Evolutionary conservation across 2,113 vertebrate genomes (phyloP), one percentile per base, ranked within the genome.

Genomic region (Otis tarda): DNA sequence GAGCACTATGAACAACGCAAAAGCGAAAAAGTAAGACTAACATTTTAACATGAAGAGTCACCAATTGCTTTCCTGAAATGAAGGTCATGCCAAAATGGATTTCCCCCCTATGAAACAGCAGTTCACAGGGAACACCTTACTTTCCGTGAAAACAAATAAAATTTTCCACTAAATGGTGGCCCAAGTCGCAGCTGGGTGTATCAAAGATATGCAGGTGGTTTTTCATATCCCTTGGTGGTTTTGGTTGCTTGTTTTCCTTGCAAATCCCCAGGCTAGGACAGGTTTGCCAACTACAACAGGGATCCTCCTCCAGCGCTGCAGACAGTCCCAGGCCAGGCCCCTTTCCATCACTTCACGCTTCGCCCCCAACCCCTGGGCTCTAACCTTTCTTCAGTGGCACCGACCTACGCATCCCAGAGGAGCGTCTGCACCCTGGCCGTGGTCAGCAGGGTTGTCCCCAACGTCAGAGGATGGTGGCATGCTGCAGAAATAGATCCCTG

Each of bases 391-490:
- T 9, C 1, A 2, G 8, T 12, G 67, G 74, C 45, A 55, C 43
- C 47, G 57, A 60, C 30, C 33, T 6, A 7, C 1, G 18, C 11
- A 4, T 70, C 77, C 86, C 4, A 5, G 52, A 19, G 78, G 52
- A 80, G 24, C 0, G 11, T 30, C 75, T 18, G 59, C 17, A 28
- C 19, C 63, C 56, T 24, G 53, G 65, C 21, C 0, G 4, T 8
- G 61, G 12, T 18, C 83, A 43, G 37, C 8, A 1, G 70, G 50
- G 41, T 4, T 55, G 76, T 8, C 73, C 65, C 65, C 1, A 5
- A 0, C 1, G 8, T 0, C 5, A 5, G 7, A 43, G 52, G 64
- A 56, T 1, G 22, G 28, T 4, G 56, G 2, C 14, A 16, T 0
- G 6, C 35, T 53, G 70, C 90, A 73, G 65, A 68, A 74, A n/a